Conservation (phyloP, 2,113 vertebrate species). For the Sitta europaea region DNA sequence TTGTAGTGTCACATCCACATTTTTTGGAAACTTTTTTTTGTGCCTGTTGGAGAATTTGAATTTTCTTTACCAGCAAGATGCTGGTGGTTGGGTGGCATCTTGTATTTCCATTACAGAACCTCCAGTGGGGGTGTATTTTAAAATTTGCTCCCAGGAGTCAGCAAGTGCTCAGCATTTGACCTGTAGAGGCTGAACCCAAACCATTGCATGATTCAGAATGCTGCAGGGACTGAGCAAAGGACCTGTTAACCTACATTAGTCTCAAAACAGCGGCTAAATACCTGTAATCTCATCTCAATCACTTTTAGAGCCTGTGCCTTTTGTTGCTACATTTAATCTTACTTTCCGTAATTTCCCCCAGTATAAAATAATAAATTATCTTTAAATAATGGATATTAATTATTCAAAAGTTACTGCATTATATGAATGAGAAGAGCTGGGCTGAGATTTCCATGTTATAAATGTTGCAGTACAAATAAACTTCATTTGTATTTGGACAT, state of each 20-base stretch:
- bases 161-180: not conserved
- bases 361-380: not conserved
- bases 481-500: not conserved
- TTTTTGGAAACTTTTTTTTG: not conserved
- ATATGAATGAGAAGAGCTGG: not conserved
- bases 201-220: not conserved
- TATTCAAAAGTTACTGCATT: not conserved
- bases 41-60: not conserved
- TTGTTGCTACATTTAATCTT: not conserved
- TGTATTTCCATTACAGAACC: not conserved
- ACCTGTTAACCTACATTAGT: not conserved
- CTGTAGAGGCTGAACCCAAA: not conserved
- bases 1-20: not conserved
- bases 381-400: not conserved
- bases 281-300: not conserved
- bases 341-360: not conserved
- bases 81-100: not conserved
- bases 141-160: not conserved
- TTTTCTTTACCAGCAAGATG: not conserved
- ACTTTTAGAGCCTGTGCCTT: not conserved
- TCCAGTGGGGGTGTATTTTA: fast-evolving
- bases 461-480: not conserved
- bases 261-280: not conserved
- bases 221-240: not conserved
- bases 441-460: not conserved